Conservation (phyloP, 2,797 vertebrate genomes). For the Trematomus bernacchii region DNA sequence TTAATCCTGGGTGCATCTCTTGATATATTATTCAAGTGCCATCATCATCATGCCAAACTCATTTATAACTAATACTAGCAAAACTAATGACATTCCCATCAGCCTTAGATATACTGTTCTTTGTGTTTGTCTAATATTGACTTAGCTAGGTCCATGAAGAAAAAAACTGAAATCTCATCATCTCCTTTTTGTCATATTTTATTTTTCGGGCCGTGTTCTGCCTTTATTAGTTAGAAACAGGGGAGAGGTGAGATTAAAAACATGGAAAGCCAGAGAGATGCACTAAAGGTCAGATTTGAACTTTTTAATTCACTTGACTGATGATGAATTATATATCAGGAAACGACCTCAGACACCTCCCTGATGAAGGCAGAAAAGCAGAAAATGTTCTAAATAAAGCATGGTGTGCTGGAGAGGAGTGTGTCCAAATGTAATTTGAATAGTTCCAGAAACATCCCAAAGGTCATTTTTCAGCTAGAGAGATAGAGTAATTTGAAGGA, state of each 20-base stretch:
- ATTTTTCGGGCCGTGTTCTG: not conserved
- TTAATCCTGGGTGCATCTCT: not conserved
- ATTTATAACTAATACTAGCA: too few relatives aligned
- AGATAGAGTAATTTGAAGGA: not conserved
- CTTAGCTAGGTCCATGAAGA: too few relatives aligned
- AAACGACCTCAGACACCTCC: not conserved
- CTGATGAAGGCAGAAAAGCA: slow-evolving; percentile 1
- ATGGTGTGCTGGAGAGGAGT: not conserved
- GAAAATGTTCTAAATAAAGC: slow-evolving; percentile 13
- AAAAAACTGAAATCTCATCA: too few relatives aligned
- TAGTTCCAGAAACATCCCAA: slow-evolving; percentile 6
- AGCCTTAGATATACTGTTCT: not conserved
- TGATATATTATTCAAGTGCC: not conserved
- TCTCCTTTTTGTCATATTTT: not conserved
- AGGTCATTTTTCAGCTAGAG: not conserved
- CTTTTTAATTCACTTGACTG: slow-evolving; percentile 11
- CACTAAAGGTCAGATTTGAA: slow-evolving; percentile 18
- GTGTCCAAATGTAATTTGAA: not conserved
- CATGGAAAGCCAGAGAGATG: not conserved
- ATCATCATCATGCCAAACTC: not conserved
- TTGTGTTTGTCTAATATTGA: not conserved
- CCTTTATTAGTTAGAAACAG: not conserved
- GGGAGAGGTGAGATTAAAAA: not conserved
- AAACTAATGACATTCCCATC: not conserved
- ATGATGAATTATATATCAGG: slow-evolving; percentile 16